Percentiles rank a stretch among this genome's conserved stretches.
Evolutionary conservation across 1,140 invertebrate species (phyloP).

Genomic region (Delia radicum): DNA sequence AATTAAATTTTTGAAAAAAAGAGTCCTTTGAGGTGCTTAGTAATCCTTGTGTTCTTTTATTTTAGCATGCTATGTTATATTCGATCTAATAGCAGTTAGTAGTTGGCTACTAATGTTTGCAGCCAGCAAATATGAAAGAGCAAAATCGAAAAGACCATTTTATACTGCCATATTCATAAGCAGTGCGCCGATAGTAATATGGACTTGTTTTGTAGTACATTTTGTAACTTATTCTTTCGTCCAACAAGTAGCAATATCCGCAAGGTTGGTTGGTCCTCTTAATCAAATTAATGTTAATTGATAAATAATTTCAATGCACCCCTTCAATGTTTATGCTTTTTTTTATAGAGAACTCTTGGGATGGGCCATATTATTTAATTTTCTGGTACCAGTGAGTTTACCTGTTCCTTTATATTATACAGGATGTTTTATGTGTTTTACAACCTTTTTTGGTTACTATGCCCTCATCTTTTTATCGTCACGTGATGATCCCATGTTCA

Average conservation of each 20-base stretch:
- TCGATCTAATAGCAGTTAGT: background rate
- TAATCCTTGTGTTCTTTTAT: too few relatives aligned
- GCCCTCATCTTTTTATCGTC: constrained; percentile 2
- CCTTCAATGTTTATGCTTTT: background rate
- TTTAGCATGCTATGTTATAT: constrained; percentile 4
- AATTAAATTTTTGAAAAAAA: too few relatives aligned
- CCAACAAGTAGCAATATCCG: constrained; percentile 13
- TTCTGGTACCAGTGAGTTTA: constrained; percentile 78
- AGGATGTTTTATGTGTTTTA: constrained; percentile 60
- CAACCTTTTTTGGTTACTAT: constrained; percentile 56
- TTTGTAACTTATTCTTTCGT: constrained; percentile 16
- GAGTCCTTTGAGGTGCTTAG: too few relatives aligned
- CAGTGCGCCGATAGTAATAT: constrained; percentile 2
- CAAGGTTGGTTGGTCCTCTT: constrained; percentile 9
- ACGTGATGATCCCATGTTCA: constrained; percentile 20
- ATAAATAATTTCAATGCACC: too few relatives aligned
- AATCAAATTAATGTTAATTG: too few relatives aligned
- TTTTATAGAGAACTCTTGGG: constrained; percentile 60
- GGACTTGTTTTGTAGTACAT: constrained; percentile 19
- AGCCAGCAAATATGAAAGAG: background rate
- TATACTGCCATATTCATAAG: background rate
- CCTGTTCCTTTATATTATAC: constrained; percentile 69
- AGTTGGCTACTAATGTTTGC: constrained; percentile 1
- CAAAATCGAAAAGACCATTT: constrained; percentile 1
- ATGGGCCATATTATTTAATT: constrained; percentile 78